phyloP scores from a whole-genome alignment of 2,797 vertebrate genomes.

The Triplophysa bombifrons region DNA sequence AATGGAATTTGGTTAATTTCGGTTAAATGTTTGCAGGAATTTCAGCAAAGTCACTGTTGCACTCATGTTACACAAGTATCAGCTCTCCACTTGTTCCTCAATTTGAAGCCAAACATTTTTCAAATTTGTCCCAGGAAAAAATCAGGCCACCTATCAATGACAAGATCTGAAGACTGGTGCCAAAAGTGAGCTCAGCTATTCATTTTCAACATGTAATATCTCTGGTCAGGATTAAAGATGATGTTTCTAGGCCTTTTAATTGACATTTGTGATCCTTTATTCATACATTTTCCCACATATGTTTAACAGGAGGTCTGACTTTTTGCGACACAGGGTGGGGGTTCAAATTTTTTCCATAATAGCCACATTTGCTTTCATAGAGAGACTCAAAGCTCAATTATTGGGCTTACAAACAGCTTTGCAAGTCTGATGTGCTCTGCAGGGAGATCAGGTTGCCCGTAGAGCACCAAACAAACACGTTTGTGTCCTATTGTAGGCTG shows the following conservation, averaged over 20 bases:
- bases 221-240: background rate
- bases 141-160: constrained; percentile 28
- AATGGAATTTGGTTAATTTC: constrained; percentile 33
- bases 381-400: constrained; percentile 72
- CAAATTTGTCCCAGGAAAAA: constrained; percentile 33
- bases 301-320: constrained; percentile 49
- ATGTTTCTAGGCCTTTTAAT: background rate
- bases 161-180: constrained; percentile 32
- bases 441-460: constrained; percentile 76
- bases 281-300: constrained; percentile 23
- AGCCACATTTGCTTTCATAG: constrained; percentile 68
- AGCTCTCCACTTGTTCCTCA: constrained; percentile 25
- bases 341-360: constrained; percentile 66
- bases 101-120: constrained; percentile 19
- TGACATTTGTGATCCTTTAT: constrained; percentile 48
- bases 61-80: background rate
- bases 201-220: constrained; percentile 3
- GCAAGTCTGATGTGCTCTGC: constrained; percentile 60
- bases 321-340: constrained; percentile 66
- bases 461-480: constrained; percentile 67
- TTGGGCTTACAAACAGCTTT: constrained; percentile 58
- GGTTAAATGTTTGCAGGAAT: constrained; percentile 27
- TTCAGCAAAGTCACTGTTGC: background rate
- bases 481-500: constrained; percentile 70
- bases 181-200: constrained; percentile 37